Conservation (phyloP, 2,113 vertebrate species). For the Cryptoleucopteryx plumbea region DNA sequence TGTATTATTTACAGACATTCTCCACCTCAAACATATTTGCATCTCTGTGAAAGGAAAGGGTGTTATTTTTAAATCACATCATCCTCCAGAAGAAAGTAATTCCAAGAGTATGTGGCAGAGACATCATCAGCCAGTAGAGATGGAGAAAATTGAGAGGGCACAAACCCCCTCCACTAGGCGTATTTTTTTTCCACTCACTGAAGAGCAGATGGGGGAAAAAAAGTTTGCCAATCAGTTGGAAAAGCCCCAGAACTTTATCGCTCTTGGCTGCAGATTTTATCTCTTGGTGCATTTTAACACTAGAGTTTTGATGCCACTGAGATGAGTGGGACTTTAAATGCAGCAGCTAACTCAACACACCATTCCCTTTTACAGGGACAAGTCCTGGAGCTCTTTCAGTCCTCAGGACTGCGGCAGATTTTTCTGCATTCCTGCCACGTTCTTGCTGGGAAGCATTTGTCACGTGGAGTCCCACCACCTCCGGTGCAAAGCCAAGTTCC, state of each 20-base stretch:
- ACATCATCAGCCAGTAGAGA: background rate
- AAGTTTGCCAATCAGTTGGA: background rate
- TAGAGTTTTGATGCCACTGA: background rate
- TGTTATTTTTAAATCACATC: background rate
- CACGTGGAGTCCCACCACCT: background rate
- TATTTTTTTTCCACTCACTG: background rate
- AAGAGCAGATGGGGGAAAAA: background rate
- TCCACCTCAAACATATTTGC: background rate
- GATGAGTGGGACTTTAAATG: background rate
- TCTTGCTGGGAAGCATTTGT: background rate
- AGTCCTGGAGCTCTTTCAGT: background rate
- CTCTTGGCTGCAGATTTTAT: background rate
- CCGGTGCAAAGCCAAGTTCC: background rate
- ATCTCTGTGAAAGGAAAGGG: background rate
- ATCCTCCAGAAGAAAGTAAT: background rate
- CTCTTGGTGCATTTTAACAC: background rate
- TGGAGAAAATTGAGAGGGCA: background rate
- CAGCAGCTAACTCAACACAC: background rate
- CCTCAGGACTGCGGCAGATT: background rate
- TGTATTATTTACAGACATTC: background rate
- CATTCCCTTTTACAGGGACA: background rate
- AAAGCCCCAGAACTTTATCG: background rate
- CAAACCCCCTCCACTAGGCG: background rate
- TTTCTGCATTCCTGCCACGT: background rate
- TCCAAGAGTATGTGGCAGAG: background rate